Conservation (phyloP, 2,113 vertebrate genomes). For the Aptenodytes forsteri region DNA sequence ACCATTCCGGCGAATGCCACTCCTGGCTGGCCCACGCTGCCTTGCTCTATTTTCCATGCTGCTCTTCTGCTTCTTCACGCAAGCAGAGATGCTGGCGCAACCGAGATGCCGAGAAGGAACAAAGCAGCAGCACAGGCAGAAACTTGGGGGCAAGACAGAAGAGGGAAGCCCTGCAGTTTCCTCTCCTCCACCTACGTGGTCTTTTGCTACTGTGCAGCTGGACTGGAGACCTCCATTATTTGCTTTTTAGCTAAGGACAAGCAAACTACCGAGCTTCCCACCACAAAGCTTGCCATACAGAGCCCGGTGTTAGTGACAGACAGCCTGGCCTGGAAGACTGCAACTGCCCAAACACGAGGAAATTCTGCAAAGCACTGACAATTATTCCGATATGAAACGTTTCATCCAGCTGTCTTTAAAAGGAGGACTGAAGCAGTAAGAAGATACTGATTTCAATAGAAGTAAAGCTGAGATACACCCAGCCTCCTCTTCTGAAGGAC, state of each 20-base stretch:
- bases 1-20: background rate
- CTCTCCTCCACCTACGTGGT: background rate
- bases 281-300: background rate
- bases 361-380: background rate
- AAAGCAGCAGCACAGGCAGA: background rate
- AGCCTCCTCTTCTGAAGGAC: background rate
- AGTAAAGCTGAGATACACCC: background rate
- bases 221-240: background rate
- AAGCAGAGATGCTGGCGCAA: background rate
- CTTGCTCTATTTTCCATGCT: slow-evolving; percentile 43
- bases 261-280: background rate
- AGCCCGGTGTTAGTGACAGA: background rate
- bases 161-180: background rate
- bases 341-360: background rate
- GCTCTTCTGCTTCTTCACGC: slow-evolving; percentile 16
- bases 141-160: background rate
- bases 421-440: background rate
- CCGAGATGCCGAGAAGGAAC: background rate
- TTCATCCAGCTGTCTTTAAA: background rate
- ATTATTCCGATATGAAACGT: accelerated
- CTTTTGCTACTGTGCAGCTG: background rate
- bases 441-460: background rate
- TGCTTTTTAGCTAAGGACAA: background rate
- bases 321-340: background rate
- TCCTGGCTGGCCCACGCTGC: slow-evolving; percentile 37